Conservation (phyloP, 2,113 vertebrate species). For the Anolis carolinensis region DNA sequence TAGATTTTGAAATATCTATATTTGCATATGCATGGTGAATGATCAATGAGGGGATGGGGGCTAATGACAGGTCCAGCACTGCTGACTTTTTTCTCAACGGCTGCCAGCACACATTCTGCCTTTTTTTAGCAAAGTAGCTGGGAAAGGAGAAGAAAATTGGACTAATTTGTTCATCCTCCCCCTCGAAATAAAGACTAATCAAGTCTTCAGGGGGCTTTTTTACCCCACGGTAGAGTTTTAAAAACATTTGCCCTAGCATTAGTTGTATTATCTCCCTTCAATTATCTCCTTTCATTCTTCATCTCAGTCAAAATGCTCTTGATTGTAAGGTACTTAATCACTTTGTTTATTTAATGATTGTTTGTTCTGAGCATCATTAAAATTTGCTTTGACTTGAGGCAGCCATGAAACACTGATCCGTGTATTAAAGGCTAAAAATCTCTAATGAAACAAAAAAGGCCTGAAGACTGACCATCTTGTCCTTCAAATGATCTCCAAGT, state of each 20-base stretch:
- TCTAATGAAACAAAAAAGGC: slow-evolving; percentile 69
- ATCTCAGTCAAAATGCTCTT: slow-evolving; percentile 30
- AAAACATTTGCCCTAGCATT: background rate
- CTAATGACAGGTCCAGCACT: too few species aligned
- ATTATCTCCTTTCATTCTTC: slow-evolving; percentile 46
- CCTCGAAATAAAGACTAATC: background rate
- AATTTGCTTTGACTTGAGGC: slow-evolving; percentile 50
- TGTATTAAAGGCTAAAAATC: slow-evolving; percentile 68
- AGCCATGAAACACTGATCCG: slow-evolving; percentile 56
- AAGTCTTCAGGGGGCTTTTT: background rate
- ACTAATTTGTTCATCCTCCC: background rate
- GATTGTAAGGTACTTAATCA: slow-evolving; percentile 40
- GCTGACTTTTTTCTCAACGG: too few species aligned
- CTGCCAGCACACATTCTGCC: too few species aligned
- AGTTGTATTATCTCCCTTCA: slow-evolving; percentile 19
- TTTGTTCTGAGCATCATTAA: slow-evolving; percentile 69
- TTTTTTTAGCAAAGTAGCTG: too few species aligned
- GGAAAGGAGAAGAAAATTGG: too few species aligned
- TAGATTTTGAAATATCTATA: too few species aligned
- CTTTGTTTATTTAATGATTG: slow-evolving; percentile 60
- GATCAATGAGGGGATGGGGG: too few species aligned
- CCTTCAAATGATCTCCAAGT: slow-evolving; percentile 47
- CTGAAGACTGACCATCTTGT: slow-evolving; percentile 52
- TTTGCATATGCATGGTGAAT: too few species aligned
- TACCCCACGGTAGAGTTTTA: background rate